A percentile compares a stretch with the other conserved stretches of the same genome.
Conservation (phyloP, 2,888 invertebrate species). For the Cerceris ruficornis region DNA sequence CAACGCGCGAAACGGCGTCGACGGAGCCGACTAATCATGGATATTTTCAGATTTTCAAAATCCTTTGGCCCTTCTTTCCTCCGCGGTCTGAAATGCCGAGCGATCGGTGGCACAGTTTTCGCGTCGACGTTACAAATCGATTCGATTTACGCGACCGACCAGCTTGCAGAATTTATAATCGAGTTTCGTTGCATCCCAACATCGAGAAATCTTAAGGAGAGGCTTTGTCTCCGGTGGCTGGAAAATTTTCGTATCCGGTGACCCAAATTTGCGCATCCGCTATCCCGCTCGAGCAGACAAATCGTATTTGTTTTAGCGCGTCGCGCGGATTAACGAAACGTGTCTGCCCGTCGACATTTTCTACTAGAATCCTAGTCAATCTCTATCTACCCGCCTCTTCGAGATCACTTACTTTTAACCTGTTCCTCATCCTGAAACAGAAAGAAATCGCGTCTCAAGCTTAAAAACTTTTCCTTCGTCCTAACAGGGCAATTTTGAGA, state of each 20-base stretch:
- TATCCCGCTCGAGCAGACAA: constrained; percentile 30
- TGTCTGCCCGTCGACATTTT: not conserved
- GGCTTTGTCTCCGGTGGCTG: constrained; percentile 15
- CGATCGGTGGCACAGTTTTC: not conserved
- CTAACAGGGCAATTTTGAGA: not conserved
- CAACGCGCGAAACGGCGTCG: not conserved
- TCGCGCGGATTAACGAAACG: constrained; percentile 32
- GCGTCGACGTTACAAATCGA: constrained; percentile 8
- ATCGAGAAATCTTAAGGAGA: constrained; percentile 33
- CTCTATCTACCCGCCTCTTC: not conserved
- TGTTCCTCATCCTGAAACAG: constrained; percentile 78
- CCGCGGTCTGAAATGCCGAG: not conserved
- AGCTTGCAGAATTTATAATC: constrained; percentile 1
- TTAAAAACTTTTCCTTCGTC: not conserved
- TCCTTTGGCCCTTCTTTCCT: not conserved
- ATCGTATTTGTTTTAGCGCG: constrained; percentile 36
- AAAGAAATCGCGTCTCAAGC: constrained; percentile 35
- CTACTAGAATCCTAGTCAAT: not conserved
- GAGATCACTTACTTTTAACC: constrained; percentile 73
- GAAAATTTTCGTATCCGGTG: constrained; percentile 36
- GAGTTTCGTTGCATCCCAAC: not conserved
- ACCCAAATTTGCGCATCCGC: constrained; percentile 44
- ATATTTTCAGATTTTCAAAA: not conserved
- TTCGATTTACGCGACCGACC: not conserved
- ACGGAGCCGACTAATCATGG: not conserved